Evolutionary conservation across 53 echinoderm and acorn worm genomes (phyloP).

Genomic region (Echinometra lucunter): DNA sequence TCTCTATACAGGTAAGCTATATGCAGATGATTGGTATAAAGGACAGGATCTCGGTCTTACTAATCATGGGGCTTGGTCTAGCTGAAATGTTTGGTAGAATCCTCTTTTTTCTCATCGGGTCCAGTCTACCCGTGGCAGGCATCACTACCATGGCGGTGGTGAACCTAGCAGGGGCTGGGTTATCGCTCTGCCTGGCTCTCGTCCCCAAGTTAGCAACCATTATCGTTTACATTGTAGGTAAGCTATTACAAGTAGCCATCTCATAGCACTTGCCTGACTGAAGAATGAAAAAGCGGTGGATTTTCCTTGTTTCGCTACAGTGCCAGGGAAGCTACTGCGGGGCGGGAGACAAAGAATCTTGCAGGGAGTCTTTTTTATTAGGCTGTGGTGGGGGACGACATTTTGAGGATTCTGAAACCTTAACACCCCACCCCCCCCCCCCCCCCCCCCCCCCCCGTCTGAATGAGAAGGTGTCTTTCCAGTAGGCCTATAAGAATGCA

Average conservation of each 20-base stretch:
- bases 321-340: no score
- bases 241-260: not conserved
- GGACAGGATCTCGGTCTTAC: not conserved
- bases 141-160: not conserved
- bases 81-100: slow-evolving; percentile 30
- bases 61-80: slow-evolving; percentile 24
- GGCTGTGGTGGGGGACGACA: no score
- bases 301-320: no score
- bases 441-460: no score
- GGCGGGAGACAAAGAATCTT: no score
- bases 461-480: no score
- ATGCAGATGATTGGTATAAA: not conserved
- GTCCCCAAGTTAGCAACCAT: not conserved
- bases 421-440: no score
- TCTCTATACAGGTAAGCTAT: slow-evolving; percentile 9
- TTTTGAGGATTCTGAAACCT: no score
- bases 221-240: slow-evolving; percentile 10
- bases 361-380: no score
- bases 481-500: no score
- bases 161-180: not conserved
- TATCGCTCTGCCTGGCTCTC: not conserved
- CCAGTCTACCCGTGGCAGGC: not conserved
- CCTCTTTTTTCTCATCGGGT: not conserved
- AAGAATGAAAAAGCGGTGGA: no score
- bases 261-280: no score